phyloP scores from a whole-genome alignment of 2,888 invertebrate species.

The Drosophila birchii region DNA sequence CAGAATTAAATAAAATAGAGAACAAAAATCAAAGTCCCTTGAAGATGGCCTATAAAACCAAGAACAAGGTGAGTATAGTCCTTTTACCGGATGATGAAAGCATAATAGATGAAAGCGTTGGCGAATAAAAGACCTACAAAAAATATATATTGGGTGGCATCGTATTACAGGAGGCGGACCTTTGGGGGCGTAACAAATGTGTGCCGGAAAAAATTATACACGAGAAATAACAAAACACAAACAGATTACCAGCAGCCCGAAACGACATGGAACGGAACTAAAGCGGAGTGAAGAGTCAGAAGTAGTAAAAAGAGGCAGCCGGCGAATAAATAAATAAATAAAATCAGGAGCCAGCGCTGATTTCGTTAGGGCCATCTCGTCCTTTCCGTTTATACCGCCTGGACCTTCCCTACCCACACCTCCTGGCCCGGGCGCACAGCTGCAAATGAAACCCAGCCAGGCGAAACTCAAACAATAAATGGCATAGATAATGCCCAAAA shows the following conservation, averaged over 20 bases:
- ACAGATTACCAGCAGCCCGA: constrained; percentile 54
- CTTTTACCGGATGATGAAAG: constrained; percentile 53
- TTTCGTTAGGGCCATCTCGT: constrained; percentile 48
- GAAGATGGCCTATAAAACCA: constrained; percentile 8
- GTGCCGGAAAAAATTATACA: constrained; percentile 62
- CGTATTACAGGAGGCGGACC: constrained; percentile 8
- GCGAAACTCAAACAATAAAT: constrained; percentile 78
- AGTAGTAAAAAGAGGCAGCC: constrained; percentile 37
- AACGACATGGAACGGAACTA: constrained; percentile 38
- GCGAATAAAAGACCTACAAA: constrained; percentile 12
- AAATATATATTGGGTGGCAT: constrained; percentile 1
- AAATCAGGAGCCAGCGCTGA: constrained; percentile 64
- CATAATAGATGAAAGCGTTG: constrained; percentile 44
- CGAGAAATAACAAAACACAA: constrained; percentile 48
- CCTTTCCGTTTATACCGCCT: constrained; percentile 13
- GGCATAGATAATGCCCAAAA: constrained; percentile 76
- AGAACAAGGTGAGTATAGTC: constrained; percentile 42
- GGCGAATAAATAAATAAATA: constrained; percentile 73
- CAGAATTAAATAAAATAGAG: constrained; percentile 3
- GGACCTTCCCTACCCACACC: background rate
- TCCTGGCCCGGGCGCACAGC: constrained; percentile 40
- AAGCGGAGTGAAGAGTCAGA: background rate
- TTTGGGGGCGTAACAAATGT: constrained; percentile 20
- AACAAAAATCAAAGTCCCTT: constrained; percentile 4
- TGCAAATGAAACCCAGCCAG: constrained; percentile 74